Evolutionary conservation across 2,888 invertebrate genomes (phyloP).

Genomic region (Lasioglossum figueresi): DNA sequence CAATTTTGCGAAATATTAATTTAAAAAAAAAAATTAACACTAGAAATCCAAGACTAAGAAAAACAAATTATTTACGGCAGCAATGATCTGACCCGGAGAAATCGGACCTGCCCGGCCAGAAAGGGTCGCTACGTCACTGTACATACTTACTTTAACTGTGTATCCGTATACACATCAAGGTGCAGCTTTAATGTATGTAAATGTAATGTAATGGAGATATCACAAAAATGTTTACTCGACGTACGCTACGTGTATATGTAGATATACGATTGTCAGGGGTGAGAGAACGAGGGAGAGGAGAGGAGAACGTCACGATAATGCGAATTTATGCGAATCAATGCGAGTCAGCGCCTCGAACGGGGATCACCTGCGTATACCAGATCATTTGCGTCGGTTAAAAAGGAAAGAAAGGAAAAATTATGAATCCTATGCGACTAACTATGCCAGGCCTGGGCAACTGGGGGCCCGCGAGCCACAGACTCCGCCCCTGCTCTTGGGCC

Average conservation of each 20-base stretch:
- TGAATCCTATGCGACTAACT: no score
- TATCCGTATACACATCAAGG: slow-evolving; percentile 66
- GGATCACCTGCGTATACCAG: background rate
- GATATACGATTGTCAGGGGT: slow-evolving; percentile 14
- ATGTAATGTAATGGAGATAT: slow-evolving; percentile 70
- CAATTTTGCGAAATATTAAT: no score
- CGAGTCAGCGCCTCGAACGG: slow-evolving; percentile 7
- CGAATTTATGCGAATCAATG: background rate
- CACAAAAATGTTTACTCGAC: slow-evolving; percentile 67
- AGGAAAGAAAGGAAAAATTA: background rate
- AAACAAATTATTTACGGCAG: background rate
- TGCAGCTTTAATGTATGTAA: slow-evolving; percentile 74
- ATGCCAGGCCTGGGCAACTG: background rate
- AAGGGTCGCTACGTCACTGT: slow-evolving; percentile 54
- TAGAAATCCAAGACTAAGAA: no score
- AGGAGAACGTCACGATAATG: slow-evolving; percentile 11
- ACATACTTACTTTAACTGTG: slow-evolving; percentile 67
- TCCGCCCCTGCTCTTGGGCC: no score
- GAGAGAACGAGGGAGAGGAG: background rate
- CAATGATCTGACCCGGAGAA: slow-evolving; percentile 15
- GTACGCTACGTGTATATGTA: slow-evolving; percentile 62
- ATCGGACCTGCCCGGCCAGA: slow-evolving; percentile 35
- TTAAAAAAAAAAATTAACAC: no score
- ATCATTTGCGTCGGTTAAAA: background rate
- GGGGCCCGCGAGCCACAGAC: no score